These are phyloP conservation scores for Cyanoderma ruficeps DNA, from an alignment of 2,113 vertebrate species.

Conservation along the genomic window DNA sequence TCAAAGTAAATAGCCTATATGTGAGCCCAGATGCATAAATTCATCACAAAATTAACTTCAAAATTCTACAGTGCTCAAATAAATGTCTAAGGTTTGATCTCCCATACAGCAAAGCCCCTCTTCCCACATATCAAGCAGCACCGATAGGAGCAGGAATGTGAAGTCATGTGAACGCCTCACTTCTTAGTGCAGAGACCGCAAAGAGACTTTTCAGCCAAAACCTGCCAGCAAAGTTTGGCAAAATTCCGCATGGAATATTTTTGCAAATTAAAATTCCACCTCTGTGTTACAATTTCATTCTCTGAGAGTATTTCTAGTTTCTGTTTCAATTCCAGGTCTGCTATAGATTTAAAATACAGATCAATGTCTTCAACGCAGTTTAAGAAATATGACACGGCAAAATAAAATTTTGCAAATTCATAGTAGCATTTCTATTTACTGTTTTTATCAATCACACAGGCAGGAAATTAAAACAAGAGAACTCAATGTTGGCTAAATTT, in stretches of 20 bases:
- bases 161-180: accelerated
- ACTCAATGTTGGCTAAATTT: background rate
- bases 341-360: background rate
- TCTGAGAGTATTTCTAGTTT: background rate
- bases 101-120: background rate
- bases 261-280: background rate
- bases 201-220: background rate
- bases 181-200: background rate
- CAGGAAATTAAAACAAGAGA: background rate
- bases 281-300: background rate
- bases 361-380: background rate
- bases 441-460: background rate
- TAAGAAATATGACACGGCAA: background rate
- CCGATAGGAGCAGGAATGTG: background rate
- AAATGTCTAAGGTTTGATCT: background rate
- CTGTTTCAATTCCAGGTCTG: background rate
- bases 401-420: background rate
- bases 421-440: background rate
- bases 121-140: background rate
- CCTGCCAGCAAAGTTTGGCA: background rate
- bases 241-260: background rate
- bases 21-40: background rate
- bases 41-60: background rate
- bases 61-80: background rate
- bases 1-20: background rate